Conservation (phyloP, 2,797 vertebrate species). For the Sebastes ruberrimus region DNA sequence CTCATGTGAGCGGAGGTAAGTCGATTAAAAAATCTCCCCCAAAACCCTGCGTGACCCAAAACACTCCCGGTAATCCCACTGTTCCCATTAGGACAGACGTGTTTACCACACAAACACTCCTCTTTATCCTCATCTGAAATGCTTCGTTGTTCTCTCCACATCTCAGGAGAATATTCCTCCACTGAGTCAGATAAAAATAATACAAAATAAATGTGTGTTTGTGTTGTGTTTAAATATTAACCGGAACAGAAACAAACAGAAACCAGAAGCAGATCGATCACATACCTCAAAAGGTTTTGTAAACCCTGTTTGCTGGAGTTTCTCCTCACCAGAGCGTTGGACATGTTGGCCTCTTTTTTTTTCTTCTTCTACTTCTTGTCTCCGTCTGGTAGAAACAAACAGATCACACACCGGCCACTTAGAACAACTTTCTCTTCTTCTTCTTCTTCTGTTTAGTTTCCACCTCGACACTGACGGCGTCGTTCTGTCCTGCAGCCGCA, state of each 20-base stretch:
- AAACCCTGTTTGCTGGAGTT: conserved; percentile 88
- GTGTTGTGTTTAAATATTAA: conserved; percentile 38
- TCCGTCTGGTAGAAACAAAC: conserved; percentile 5
- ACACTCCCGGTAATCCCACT: conserved; percentile 58
- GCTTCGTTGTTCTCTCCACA: background rate
- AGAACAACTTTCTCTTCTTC: background rate
- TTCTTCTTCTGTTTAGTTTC: background rate
- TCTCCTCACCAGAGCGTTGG: conserved; percentile 84
- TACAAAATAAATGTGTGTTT: background rate
- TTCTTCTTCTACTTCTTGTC: conserved; percentile 2
- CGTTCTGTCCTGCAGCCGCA: conserved; percentile 20
- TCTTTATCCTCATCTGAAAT: background rate
- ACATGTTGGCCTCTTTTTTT: conserved; percentile 74
- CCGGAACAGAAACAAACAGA: conserved; percentile 30
- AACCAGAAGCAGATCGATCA: conserved; percentile 12
- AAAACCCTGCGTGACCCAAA: conserved; percentile 62
- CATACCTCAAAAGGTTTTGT: conserved; percentile 91
- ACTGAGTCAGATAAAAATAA: background rate
- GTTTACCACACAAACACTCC: background rate
- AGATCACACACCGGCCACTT: conserved; percentile 9
- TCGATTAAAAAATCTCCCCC: conserved; percentile 4
- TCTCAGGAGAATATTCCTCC: background rate
- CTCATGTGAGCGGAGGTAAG: conserved; percentile 10
- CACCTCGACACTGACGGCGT: conserved; percentile 2
- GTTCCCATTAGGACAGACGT: conserved; percentile 30